These are phyloP conservation scores for Alsophila aescularia DNA, from an alignment of 2,888 invertebrate genomes.

Conservation along the genomic window DNA sequence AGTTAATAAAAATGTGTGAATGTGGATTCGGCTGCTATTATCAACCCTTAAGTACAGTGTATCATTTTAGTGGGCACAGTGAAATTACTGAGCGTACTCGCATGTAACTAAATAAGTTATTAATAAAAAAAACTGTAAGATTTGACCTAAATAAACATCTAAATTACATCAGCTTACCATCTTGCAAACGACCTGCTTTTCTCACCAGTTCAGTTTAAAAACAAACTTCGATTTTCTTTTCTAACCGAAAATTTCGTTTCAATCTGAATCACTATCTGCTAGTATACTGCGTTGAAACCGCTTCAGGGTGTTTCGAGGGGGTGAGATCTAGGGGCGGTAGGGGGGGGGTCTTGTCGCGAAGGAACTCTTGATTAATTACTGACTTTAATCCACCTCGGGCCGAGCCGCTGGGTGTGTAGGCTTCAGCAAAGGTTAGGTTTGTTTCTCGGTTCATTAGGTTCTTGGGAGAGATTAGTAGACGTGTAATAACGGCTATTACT, in stretches of 20 bases:
- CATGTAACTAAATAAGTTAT: too few relatives aligned
- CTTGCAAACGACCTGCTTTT: neutral
- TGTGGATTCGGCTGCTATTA: too few relatives aligned
- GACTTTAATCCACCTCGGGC: slow-evolving; percentile 49
- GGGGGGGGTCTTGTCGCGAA: slow-evolving; percentile 45
- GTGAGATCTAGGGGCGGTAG: neutral
- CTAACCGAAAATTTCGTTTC: neutral
- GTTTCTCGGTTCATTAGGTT: slow-evolving; percentile 20
- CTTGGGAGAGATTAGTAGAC: slow-evolving; percentile 5
- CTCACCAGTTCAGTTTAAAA: too few relatives aligned
- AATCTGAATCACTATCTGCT: neutral
- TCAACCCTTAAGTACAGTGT: too few relatives aligned
- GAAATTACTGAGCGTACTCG: too few relatives aligned
- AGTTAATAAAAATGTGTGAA: too few relatives aligned
- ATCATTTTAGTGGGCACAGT: too few relatives aligned
- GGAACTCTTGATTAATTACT: slow-evolving; percentile 64
- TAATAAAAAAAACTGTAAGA: too few relatives aligned
- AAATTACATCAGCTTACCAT: too few relatives aligned
- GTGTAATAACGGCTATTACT: slow-evolving; percentile 8
- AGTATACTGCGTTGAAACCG: neutral
- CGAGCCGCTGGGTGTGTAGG: slow-evolving; percentile 14
- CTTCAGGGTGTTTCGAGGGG: slow-evolving; percentile 15
- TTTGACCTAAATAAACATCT: too few relatives aligned
- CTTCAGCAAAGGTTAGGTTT: slow-evolving; percentile 21
- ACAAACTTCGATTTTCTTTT: neutral